A percentile compares a stretch with the other conserved stretches of the same genome.
These are phyloP conservation scores for Choristoneura fumiferana DNA, from an alignment of 1,140 invertebrate species.

Conservation along the genomic window DNA sequence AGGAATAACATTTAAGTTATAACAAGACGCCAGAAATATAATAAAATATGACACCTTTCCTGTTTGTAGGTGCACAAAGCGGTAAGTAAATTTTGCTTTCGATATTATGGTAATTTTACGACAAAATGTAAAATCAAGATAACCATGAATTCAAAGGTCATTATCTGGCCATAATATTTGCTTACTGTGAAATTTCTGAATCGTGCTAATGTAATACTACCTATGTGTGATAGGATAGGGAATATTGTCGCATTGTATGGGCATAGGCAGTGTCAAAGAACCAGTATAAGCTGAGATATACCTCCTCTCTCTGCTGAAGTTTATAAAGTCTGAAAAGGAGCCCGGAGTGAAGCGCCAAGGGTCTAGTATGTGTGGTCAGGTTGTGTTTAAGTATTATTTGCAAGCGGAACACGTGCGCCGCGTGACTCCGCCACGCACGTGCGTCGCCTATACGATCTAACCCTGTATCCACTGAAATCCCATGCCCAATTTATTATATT, in stretches of 20 bases:
- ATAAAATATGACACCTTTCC: too few relatives aligned
- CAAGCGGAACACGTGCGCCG: constrained; percentile 33
- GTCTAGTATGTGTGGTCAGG: constrained; percentile 29
- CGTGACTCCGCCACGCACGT: constrained; percentile 45
- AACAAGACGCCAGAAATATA: too few relatives aligned
- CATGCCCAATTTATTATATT: constrained; percentile 45
- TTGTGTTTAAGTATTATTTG: constrained; percentile 24
- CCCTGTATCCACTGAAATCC: constrained; percentile 34
- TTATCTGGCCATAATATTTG: constrained; percentile 9
- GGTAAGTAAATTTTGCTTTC: too few relatives aligned
- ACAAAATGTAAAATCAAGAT: too few relatives aligned
- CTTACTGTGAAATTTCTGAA: constrained; percentile 16
- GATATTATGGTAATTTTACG: too few relatives aligned
- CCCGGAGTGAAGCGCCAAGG: constrained; percentile 23
- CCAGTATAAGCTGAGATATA: constrained; percentile 25
- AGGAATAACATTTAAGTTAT: too few relatives aligned
- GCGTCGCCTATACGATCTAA: constrained; percentile 31
- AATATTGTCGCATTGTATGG: constrained; percentile 22
- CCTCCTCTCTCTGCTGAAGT: not conserved
- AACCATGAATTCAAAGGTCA: not conserved
- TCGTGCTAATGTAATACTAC: constrained; percentile 27
- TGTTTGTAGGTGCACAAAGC: too few relatives aligned
- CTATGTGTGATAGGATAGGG: constrained; percentile 27
- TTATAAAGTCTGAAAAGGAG: not conserved
- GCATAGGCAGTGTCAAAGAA: constrained; percentile 20